phyloP scores from a whole-genome alignment of 37 sponge, comb jelly and placozoan genomes.

The Aphrocallistes beatrix region DNA sequence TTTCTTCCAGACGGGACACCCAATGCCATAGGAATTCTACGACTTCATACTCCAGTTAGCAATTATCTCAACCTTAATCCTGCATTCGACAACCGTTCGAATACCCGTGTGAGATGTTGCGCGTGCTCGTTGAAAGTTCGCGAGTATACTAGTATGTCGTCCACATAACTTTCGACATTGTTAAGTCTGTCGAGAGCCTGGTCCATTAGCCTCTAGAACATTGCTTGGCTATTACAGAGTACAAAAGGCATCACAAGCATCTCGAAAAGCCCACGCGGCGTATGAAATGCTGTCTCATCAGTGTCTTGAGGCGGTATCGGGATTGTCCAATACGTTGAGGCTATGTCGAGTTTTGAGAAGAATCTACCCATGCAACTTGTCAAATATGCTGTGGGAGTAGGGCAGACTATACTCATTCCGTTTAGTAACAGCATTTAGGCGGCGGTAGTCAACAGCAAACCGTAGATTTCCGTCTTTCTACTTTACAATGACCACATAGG shows the following conservation, averaged over 20 bases:
- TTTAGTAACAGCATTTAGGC: constrained; percentile 11
- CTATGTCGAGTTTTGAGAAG: background rate
- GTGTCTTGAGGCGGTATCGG: background rate
- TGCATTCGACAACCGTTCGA: no score
- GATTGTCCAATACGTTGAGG: constrained; percentile 10
- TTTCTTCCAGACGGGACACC: no score
- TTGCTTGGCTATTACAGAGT: background rate
- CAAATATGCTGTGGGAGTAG: background rate
- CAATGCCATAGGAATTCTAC: no score
- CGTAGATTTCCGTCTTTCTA: constrained; percentile 23
- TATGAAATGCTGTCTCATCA: constrained; percentile 21
- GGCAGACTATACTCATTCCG: constrained; percentile 4
- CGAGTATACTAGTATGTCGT: no score
- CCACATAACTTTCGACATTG: constrained; percentile 12
- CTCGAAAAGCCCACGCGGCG: constrained; percentile 19
- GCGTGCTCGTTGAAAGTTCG: no score
- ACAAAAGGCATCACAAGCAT: constrained; percentile 21
- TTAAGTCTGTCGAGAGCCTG: background rate
- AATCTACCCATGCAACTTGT: background rate
- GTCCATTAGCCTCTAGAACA: constrained; percentile 18
- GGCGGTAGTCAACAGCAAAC: no score
- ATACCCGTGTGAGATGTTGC: no score
- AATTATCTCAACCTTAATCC: no score
- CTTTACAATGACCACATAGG: constrained; percentile 3
- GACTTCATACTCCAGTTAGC: no score